Base-by-base conservation (phyloP, 1,140 invertebrate species). In the Drosophila teissieri region DNA sequence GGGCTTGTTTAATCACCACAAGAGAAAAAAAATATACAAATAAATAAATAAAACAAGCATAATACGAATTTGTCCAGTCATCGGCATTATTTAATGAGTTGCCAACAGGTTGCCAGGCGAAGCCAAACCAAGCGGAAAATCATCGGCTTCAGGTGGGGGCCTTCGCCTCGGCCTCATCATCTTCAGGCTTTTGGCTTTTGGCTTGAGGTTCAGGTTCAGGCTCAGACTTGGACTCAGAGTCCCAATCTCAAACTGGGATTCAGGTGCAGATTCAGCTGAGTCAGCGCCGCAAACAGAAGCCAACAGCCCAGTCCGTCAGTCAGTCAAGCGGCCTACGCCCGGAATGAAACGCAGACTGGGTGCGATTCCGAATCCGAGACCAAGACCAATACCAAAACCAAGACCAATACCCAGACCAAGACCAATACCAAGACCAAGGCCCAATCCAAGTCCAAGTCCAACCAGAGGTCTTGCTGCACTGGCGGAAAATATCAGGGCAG, bases 71-170 rank as follows among this genome's bases (percentile, higher is more conserved):
- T 91, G 88, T 91, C 88, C 80, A 91, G 88, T 91, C 88, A 91
- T 91, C 88, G 88, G 88, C 88, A 91, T 91, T 91, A 91, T 91
- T 91, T 90, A 91, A 91, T 90, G 88, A 89, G 84, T 89, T 89
- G 84, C 79, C 83, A 88, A 88, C 83, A 88, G 83, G 83, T 88
- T 88, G 84, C 76, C 54, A 68, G 51, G 42, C 52, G 51, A 39
- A 36, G 44, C 15, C 51, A 73, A 81, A 31, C 75, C 78, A 88
- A 64, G 79, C 83, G 81, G 83, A 88, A 88, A 88, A 88, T 82
- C 83, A 85, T 69, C 76, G 69, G 68, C 49, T 56, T 24, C 27
- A 46, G 74, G 7, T 10, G 12, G 8, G 34, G 24, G 48, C 27
- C 48, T 34, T 51, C 24, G 27, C 24, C 48, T 27, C n/a, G 24